Percentiles rank a stretch among this genome's conserved stretches.
Evolutionary conservation across 2,888 invertebrate species (phyloP).

Genomic region (Nemoura dubitans): DNA sequence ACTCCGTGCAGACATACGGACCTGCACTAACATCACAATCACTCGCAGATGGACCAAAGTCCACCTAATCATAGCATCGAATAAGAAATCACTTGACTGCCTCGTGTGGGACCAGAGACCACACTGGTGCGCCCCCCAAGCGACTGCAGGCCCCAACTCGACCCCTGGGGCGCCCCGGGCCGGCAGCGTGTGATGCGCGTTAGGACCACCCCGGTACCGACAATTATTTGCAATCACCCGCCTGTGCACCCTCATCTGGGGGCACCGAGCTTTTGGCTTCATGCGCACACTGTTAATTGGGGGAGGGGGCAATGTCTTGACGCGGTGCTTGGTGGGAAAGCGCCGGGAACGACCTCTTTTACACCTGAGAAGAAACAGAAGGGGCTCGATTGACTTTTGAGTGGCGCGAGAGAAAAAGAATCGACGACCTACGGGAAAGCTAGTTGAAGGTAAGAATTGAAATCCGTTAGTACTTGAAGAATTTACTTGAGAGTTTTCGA

Average conservation of each 20-base stretch:
- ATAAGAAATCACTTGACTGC: conserved; percentile 29
- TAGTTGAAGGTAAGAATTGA: too few relatives aligned
- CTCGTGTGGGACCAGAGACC: conserved; percentile 16
- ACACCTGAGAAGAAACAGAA: conserved; percentile 30
- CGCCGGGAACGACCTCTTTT: conserved; percentile 22
- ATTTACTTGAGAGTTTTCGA: neutral
- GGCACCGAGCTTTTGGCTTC: neutral
- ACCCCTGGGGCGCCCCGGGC: conserved; percentile 7
- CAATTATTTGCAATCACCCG: conserved; percentile 44
- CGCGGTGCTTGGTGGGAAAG: conserved; percentile 23
- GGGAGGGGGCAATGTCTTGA: neutral
- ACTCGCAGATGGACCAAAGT: conserved; percentile 1
- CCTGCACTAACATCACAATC: neutral
- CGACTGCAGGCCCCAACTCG: neutral
- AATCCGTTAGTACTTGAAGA: conserved; percentile 31
- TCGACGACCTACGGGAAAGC: neutral
- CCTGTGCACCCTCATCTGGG: conserved; percentile 37
- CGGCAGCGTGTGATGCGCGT: conserved; percentile 41
- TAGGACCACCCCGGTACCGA: conserved; percentile 44
- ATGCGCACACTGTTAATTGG: neutral
- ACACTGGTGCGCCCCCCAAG: conserved; percentile 7
- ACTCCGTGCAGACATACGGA: neutral
- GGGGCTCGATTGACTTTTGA: neutral
- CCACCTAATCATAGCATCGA: neutral
- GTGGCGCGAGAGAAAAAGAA: conserved; percentile 9